Evolutionary conservation across 37 sponge, comb jelly and placozoan genomes (phyloP), one percentile per base, ranked within the genome.

Genomic region (Halisarca cf. caerulea): DNA sequence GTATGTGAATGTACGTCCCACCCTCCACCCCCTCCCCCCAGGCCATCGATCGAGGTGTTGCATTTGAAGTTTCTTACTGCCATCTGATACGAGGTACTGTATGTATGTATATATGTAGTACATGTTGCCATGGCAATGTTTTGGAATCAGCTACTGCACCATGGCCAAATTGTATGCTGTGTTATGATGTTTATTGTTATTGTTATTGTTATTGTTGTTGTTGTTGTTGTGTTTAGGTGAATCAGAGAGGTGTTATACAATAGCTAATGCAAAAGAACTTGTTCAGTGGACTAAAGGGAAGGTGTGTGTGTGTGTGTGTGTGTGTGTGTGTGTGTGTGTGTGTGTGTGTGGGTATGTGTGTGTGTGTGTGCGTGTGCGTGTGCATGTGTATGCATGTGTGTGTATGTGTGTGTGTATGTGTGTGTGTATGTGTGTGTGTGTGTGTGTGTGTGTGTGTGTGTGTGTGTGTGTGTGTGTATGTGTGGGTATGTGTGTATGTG

Each of bases 41-140:
- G 92, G 92, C 92, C 21, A 70, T 92, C 23, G 89, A 88, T 39
- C 54, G 89, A 77, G 92, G 92, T 23, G 15, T 92, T 9, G 18
- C 32, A 33, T 88, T 92, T 77, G 92, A 92, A 66, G 85, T 92
- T 1, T 79, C 88, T 45, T 92, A 92, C 43, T 82, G 86, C 0
- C 92, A 89, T 33, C 58, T 84, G 9, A 82, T 92, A 36, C 39
- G 51, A 86, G 92, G 89, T 88, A 25, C n/a, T 21, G 68, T 41
- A 32, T 21, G 40, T 54, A 24, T 70, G 15, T 68, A 1, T 64
- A 11, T 47, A 14, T 14, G 27, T 24, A 8, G 27, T 64, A 11
- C 11, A 14, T 14, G 27, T 24, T 30, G 27, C 14, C 33, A 30
- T 64, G 18, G 66, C 33, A 32, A 30, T 7, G 14, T 64, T 64